Base-by-base conservation (phyloP, 1,140 invertebrate genomes). In the Varroa destructor region DNA sequence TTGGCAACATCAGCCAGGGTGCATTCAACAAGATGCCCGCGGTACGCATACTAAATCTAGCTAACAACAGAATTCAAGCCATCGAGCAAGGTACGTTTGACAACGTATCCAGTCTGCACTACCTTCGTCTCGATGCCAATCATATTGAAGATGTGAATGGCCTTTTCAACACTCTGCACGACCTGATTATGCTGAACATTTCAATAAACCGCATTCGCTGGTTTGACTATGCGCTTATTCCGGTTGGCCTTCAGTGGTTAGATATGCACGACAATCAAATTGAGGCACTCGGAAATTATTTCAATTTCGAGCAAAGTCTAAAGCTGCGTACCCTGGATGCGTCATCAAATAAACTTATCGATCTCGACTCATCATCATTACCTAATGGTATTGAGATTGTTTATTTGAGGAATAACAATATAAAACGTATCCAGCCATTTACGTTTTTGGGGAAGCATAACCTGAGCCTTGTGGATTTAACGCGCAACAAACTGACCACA, bases 251-350 rank as follows among this genome's bases (percentile, higher is more conserved):
- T 72, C 87, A 90, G 76, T 93, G 90, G 89, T 81, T 95, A 56
- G 91, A 94, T 80, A 82, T 94, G 76, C 90, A 93, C 79, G 87
- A 87, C 77, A 94, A 95, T 80, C 86, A 87, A 77, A 86, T 94
- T 73, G 84, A 84, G 77, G 86, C 90, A 76, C 81, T 95, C 0
- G 86, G 87, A 43, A 93, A 93, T 83, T 90, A 90, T 79, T 89
- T 89, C 77, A 82, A 84, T 5, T 77, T 87, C 55, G 87, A 92
- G 73, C 80, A 82, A 56, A 84, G 88, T 76, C 77, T 90, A 4
- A 83, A 83, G 12, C 79, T 91, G 70, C 86, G 89, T 80, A 90
- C 87, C 56, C 79, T 91, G 55, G 89, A 91, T 76, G 87, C 86
- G 4, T 89, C 88, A 79, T 89, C 88, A 77, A 91, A 91, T 80